Conservation (phyloP, 2,113 vertebrate genomes). For the Bungarus multicinctus region DNA sequence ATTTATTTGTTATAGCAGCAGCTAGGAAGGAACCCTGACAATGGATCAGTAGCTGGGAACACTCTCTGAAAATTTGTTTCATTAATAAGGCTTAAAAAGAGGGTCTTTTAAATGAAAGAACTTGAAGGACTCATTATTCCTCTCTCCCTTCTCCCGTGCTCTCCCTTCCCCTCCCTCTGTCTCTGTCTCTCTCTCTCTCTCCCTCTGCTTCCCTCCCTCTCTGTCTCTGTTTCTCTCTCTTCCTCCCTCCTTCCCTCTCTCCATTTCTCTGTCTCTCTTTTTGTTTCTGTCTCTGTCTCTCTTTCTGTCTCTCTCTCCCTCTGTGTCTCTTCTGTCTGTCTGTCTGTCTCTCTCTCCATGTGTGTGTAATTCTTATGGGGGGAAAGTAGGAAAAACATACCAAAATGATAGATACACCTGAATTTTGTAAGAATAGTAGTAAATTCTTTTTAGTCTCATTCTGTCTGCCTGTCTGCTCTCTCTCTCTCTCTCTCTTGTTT, state of each 20-base stretch:
- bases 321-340: too few species aligned
- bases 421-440: background rate
- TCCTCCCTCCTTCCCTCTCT: too few species aligned
- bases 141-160: too few species aligned
- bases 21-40: constrained; percentile 24
- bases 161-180: too few species aligned
- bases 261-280: too few species aligned
- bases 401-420: background rate
- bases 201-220: too few species aligned
- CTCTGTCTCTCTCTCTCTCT: too few species aligned
- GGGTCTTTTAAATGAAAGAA: background rate
- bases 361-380: too few species aligned
- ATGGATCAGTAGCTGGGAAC: background rate
- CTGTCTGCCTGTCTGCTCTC: rapidly evolving
- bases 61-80: background rate
- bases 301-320: rapidly evolving
- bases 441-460: background rate
- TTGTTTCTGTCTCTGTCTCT: too few species aligned
- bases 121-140: background rate
- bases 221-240: too few species aligned
- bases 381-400: background rate
- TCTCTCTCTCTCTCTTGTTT: background rate
- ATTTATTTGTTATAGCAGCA: constrained; percentile 50
- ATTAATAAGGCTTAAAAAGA: background rate
- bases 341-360: too few species aligned